Evolutionary conservation across 2,888 invertebrate genomes (phyloP), one percentile per base, ranked within the genome.

Genomic region (Lasioglossum morio): DNA sequence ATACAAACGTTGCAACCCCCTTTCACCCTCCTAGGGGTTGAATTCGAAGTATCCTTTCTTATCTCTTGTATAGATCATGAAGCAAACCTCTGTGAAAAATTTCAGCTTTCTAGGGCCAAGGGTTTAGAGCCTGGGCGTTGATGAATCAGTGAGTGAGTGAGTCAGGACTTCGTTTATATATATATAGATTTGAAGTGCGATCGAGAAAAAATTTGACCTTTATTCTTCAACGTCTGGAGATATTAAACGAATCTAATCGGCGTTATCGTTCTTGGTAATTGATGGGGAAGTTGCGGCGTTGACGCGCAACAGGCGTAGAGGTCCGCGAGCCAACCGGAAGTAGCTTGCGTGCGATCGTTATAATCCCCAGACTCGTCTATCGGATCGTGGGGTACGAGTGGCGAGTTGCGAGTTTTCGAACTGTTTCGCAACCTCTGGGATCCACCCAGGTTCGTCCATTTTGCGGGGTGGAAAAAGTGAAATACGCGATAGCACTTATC

Each of bases 271-370:
- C 53, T 23, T 2, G 30, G 37, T 57, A 79, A 83, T 75, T 53
- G 83, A 79, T 75, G 77, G 79, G 8, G 57, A 81, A 75, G 43
- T 70, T 53, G 77, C 16, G 40, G 46, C 23, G 37, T 70, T 48
- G 46, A 60, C 30, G 83, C 85, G 91, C 90, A 90, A 90, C 90
- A 90, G 90, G 90, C 90, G 84, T 63, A 40, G 40, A 60, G 40
- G 43, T 16, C 53, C 19, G 16, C 70, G 53, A 76, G 53, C 73
- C 72, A 78, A 82, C 78, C 88, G 92, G 91, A 92, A 90, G 90
- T 85, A 84, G 88, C 86, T 92, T 86, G 91, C 91, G 92, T 91
- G 92, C 92, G 89, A 92, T 91, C 88, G 86, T 84, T 80, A 80
- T 30, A 63, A 63, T 30, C 60, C 77, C 85, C 87, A 77, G 86